Conservation (phyloP, 2,888 invertebrate genomes). For the Polietes domitor region DNA sequence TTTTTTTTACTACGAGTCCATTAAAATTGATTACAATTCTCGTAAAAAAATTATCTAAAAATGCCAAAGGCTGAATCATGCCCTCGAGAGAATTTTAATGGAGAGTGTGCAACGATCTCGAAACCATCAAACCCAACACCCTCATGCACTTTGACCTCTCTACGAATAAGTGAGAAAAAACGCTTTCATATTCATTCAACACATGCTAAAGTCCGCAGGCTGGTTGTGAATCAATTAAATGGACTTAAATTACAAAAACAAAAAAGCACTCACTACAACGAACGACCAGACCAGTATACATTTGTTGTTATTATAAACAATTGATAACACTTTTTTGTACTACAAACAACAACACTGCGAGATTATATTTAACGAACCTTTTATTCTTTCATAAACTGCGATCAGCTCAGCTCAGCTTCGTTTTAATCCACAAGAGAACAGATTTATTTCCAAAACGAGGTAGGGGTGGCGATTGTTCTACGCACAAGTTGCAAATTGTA, state of each 20-base stretch:
- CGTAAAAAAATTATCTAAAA: conserved; percentile 17
- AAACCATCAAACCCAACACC: not conserved
- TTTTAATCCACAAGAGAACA: conserved; percentile 15
- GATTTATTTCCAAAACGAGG: not conserved
- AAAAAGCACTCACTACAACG: not conserved
- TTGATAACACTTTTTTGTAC: conserved; percentile 21
- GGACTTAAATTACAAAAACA: not conserved
- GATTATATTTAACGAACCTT: conserved; percentile 27
- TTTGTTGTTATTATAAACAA: conserved; percentile 13
- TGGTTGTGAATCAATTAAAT: not conserved
- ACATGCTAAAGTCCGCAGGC: not conserved
- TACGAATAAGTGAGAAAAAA: not conserved
- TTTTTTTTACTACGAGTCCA: too few relatives aligned
- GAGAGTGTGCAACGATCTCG: not conserved
- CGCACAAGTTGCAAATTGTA: not conserved
- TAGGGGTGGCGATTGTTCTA: not conserved
- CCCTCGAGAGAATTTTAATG: not conserved
- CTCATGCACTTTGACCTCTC: conserved; percentile 14
- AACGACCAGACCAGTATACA: too few relatives aligned
- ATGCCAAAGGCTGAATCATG: not conserved
- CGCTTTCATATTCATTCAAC: not conserved
- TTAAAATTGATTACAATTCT: not conserved
- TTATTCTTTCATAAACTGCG: not conserved
- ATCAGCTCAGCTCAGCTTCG: not conserved
- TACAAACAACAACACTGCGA: not conserved